Evolutionary conservation across 2,113 vertebrate species (phyloP).

Genomic region (Charadrius vociferus): DNA sequence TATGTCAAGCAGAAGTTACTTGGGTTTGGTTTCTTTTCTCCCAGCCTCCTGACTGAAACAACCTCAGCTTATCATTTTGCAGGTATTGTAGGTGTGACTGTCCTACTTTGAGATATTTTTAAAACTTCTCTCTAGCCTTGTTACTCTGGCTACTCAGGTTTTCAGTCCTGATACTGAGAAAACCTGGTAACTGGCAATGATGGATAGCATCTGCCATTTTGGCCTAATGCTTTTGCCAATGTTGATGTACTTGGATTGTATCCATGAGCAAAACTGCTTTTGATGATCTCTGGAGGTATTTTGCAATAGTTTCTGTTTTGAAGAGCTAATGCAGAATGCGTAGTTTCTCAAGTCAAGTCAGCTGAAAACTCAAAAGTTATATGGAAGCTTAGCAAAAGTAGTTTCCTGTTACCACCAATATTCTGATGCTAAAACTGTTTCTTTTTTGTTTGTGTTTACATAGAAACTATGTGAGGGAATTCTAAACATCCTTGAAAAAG

Average conservation of each 20-base stretch:
- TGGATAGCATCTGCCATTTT: neutral
- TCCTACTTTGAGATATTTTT: neutral
- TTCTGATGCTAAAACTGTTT: conserved; percentile 27
- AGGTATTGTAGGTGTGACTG: neutral
- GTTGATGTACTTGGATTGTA: neutral
- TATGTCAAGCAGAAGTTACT: neutral
- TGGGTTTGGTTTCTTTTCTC: neutral
- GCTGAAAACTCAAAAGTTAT: neutral
- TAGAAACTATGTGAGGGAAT: conserved; percentile 91
- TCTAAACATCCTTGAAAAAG: conserved; percentile 83
- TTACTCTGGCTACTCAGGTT: neutral
- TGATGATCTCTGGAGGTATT: neutral
- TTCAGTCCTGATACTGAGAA: neutral
- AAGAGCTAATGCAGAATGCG: neutral
- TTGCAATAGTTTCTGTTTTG: neutral
- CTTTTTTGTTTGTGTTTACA: conserved; percentile 24
- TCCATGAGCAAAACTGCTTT: neutral
- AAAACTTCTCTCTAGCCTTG: neutral
- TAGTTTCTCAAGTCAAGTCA: neutral
- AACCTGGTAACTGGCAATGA: neutral
- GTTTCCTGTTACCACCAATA: neutral
- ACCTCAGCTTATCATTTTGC: neutral
- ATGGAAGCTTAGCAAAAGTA: neutral
- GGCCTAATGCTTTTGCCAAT: neutral
- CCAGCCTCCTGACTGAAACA: neutral